Base-by-base conservation (phyloP, 2,797 vertebrate genomes). In the Anguilla marmorata region DNA sequence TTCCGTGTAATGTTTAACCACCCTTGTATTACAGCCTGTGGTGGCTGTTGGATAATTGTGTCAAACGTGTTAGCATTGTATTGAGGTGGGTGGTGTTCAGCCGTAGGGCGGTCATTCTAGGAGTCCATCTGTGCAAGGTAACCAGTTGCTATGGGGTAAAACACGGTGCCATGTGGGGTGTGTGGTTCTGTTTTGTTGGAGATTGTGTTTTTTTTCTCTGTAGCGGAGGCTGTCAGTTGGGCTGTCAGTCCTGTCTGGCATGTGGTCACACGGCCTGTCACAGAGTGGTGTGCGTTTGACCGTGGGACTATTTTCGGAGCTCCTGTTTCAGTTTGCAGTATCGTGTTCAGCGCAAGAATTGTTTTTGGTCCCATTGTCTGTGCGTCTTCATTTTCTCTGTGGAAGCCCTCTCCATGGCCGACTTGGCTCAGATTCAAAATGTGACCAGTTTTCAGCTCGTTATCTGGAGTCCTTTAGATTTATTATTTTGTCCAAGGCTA, bases 381-480 rank as follows among this genome's bases (percentile, higher is more conserved):
- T 76, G 33, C 37, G 3, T 14, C 30, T 41, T 76, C 4, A 76
- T 16, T 76, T 76, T 76, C 72, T 37, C 12, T 76, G 72, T 19
- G 14, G 72, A 76, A 19, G 14, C 11, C 37, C 72, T 76, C 16
- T 12, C n/a, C 79, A 45, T 24, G 45, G 41, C 19, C 16, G 79
- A 1, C 79, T 50, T 82, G 24, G 45, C 41, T 82, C 24, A 76
- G 16, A 48, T 45, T 80, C 8, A 45, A 50, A 24, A 80, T 45
- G 24, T 48, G 6, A 80, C 19, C 16, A 1, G 7, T 50, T 80
- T 48, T n/a, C 41, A 45, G 37, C 7, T 80, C 1, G 41, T 12
- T 41, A 76, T 41, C 33, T 76, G 72, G 45, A 82, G 79, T 50
- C 6, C n/a, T 82, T 82, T 50, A 82, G 79, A 82, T 50, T 50